Evolutionary conservation across 2,113 vertebrate species (phyloP), one percentile per base, ranked within the genome.

Genomic region (Rallus limicola): DNA sequence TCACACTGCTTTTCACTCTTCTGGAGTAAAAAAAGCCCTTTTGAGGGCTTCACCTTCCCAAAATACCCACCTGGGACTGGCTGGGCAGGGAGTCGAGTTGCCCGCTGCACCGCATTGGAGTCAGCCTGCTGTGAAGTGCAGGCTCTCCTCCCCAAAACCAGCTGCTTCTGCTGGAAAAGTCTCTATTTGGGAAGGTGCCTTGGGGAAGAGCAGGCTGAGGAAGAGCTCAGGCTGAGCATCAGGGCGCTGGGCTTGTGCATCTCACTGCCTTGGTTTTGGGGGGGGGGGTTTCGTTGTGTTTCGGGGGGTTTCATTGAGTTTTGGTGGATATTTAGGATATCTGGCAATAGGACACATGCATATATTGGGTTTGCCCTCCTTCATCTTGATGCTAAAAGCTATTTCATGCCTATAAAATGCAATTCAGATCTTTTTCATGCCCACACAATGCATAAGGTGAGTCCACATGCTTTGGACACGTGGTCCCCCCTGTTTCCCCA

Each of bases 21-120:
- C 53, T 31, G 21, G 29, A 59, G 17, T 16, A 52, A 68, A 83
- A 56, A 68, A 83, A 50, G 2, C 0, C 20, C 33, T 46, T 40
- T n/a, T 28, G 26, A 34, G 28, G 29, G 25, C 38, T 46, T 65
- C 11, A 0, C 46, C 46, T 52, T 75, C 23, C 91, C 81, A n/a
- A 31, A 69, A 29, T 16, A 6, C 36, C 7, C 31, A 3, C 7
- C 52, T 10, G 50, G 33, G 29, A 4, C 67, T 18, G 67, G 40
- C 78, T n/a, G 33, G 77, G 34, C 63, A 40, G 38, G 67, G 23
- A 23, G 76, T 2, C 64, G 36, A 12, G 38, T 31, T 36, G 17
- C 5, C 8, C 5, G 0, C 29, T 34, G 50, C 21, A 6, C 53
- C 2, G 0, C 9, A 0, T 6, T 1, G 11, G 64, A 29, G 44